Base-by-base conservation (phyloP, 1,140 invertebrate genomes). In the Armadillidium nasatum region DNA sequence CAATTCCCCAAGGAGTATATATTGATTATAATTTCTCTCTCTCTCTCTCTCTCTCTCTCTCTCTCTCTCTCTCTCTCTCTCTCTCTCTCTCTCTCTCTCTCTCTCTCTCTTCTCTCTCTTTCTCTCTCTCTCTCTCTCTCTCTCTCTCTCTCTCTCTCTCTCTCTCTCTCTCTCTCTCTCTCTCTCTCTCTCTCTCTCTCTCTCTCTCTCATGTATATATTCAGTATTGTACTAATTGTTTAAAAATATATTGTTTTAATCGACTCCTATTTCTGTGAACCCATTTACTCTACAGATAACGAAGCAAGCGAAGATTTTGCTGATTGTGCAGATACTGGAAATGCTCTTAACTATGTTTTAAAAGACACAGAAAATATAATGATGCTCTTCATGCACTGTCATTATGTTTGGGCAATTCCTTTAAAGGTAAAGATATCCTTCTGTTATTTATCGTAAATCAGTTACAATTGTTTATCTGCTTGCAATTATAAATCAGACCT, bases 331-430 rank as follows among this genome's bases (percentile, higher is more conserved):
- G 85, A 85, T 66, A 80, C 83, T 66, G 85, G 86, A 71, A 90
- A 91, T 80, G 87, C 88, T 70, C 91, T 91, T 9, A 87, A 94
- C 85, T 87, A 94, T 71, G 90, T 94, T 87, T 90, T 92, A 7
- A 91, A 93, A 82, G 93, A 95, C 84, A 89, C 90, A 0, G 89
- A 89, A 45, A 94, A 94, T 82, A 87, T 94, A 13, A 93, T 94
- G 91, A 89, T 90, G 68, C 89, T 93, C 82, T 90, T 93, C 83
- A 92, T 91, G 88, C 91, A 94, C 81, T 90, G 90, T 70, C 92
- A 94, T 86, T 94, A 93, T 82, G 87, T 91, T 23, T 95, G 93
- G 93, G 91, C 92, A 0, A 91, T 94, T 79, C 93, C 93, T 23
- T 84, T 94, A 33, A 94, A 94, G 88, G 92, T 92, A 84, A 83